Base-by-base conservation (phyloP, 2,797 vertebrate genomes). In the Meda fulgida region DNA sequence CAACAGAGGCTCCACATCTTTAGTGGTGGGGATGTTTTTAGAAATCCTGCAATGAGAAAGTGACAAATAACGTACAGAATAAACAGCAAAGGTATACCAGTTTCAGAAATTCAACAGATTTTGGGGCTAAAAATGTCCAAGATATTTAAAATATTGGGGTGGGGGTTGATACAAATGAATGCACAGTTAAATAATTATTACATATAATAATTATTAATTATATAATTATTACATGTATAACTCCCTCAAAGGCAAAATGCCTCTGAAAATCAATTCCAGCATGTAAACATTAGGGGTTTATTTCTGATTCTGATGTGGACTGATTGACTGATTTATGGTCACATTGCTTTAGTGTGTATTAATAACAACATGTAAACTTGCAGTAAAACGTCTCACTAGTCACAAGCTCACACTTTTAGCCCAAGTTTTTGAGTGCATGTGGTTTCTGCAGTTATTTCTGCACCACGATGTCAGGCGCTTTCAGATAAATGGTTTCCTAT, bases 1-100 rank as follows among this genome's bases (percentile, higher is more conserved):
- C 89, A 99, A 95, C 48, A 99, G 94, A 0, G 98, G 98, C 88
- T 99, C 98, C 89, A 99, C 97, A 83, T 99, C 98, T 91, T 99
- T 99, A 31, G 97, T 99, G 83, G 97, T 97, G 1, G 98, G 98
- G 90, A 99, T 97, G 93, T 96, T 98, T 94, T 97, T 99, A 1
- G 97, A 97, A 92, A 99, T 97, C 90, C 98, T 99, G 87, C n/a
- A 76, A 73, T 18, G 60, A 69, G n/a, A 85, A 29, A 1, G 4
- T 16, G 5, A 71, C 7, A 5, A 75, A 21, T 40, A 18, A 43
- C 2, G 26, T 14, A 18, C 5, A 71, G 48, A 48, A 77, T 34
- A 78, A 84, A 26, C n/a, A 4, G 29, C 1, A 13, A 80, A 48
- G 0, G 2, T 8, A 9, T 29, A 38, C 19, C 14, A 21, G 23